Conservation (phyloP, 2,797 vertebrate species). For the Sebastolobus alascanus region DNA sequence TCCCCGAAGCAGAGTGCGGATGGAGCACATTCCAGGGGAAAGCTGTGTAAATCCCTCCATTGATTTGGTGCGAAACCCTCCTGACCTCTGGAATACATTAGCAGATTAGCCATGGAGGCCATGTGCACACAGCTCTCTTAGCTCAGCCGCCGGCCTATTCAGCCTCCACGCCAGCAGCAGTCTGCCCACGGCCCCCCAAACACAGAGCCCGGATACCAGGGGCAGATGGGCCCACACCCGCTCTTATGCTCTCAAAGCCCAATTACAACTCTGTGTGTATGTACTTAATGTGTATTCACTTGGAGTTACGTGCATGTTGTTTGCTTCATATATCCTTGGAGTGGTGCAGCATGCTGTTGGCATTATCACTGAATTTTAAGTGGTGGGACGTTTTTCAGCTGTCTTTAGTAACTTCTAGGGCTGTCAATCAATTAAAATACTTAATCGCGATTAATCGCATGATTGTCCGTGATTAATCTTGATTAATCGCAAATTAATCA, state of each 20-base stretch:
- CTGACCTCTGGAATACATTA: constrained; percentile 89
- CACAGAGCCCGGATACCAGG: constrained; percentile 59
- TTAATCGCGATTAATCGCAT: too few relatives aligned
- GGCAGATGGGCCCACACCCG: constrained; percentile 66
- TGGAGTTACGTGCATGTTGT: background rate
- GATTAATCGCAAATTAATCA: too few relatives aligned
- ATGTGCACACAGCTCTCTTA: constrained; percentile 69
- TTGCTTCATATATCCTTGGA: constrained; percentile 14
- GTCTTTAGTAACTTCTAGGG: background rate
- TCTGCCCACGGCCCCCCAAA: constrained; percentile 56
- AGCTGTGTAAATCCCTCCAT: constrained; percentile 88
- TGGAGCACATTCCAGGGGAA: constrained; percentile 85
- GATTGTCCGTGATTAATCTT: too few relatives aligned
- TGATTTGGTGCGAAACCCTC: constrained; percentile 86
- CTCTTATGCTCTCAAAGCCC: constrained; percentile 55
- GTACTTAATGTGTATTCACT: constrained; percentile 28
- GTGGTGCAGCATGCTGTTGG: background rate
- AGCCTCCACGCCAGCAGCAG: constrained; percentile 50
- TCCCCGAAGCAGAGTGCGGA: constrained; percentile 78
- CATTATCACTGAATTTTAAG: background rate
- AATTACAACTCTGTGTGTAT: constrained; percentile 55
- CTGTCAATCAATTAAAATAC: too few relatives aligned
- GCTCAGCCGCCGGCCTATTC: constrained; percentile 69
- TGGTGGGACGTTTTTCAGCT: background rate
- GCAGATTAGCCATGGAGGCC: constrained; percentile 85